A percentile compares a stretch with the other conserved stretches of the same genome.
Conservation (phyloP, 1,140 invertebrate species). For the Drosophila tristis region DNA sequence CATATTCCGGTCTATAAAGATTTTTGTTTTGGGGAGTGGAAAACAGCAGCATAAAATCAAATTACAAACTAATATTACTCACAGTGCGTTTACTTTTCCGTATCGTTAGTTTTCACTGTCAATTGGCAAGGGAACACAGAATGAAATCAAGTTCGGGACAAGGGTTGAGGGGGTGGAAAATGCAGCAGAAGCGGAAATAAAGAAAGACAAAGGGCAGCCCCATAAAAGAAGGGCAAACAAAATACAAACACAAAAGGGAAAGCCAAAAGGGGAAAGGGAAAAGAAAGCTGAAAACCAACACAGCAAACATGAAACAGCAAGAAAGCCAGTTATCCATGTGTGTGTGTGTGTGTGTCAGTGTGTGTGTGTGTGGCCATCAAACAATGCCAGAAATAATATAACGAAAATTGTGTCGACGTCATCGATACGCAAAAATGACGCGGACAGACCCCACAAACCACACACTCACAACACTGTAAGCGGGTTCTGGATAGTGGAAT, state of each 20-base stretch:
- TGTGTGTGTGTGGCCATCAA: conserved; percentile 28
- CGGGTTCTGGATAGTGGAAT: no score
- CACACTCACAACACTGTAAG: no score
- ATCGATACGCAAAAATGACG: conserved; percentile 73
- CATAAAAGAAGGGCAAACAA: conserved; percentile 22
- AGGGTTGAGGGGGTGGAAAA: conserved; percentile 20
- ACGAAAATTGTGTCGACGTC: conserved; percentile 71
- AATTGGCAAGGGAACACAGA: conserved; percentile 65
- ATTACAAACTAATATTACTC: conserved; percentile 83
- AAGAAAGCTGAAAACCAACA: conserved; percentile 17
- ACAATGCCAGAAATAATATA: conserved; percentile 66
- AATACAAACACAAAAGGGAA: conserved; percentile 28
- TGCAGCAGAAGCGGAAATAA: conserved; percentile 66
- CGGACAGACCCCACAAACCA: conserved; percentile 7
- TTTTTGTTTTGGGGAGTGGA: conserved; percentile 5
- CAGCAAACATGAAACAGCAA: conserved; percentile 41
- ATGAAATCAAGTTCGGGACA: conserved; percentile 30
- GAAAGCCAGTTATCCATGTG: conserved; percentile 20
- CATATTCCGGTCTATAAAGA: no score
- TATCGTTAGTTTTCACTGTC: conserved; percentile 82
- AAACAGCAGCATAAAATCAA: conserved; percentile 75
- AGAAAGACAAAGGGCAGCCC: conserved; percentile 57
- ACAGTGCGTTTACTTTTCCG: conserved; percentile 83
- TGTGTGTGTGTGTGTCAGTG: not conserved
- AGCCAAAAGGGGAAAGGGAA: not conserved